Evolutionary conservation across 2,797 vertebrate genomes (phyloP).

Genomic region (Lacerta viridis): DNA sequence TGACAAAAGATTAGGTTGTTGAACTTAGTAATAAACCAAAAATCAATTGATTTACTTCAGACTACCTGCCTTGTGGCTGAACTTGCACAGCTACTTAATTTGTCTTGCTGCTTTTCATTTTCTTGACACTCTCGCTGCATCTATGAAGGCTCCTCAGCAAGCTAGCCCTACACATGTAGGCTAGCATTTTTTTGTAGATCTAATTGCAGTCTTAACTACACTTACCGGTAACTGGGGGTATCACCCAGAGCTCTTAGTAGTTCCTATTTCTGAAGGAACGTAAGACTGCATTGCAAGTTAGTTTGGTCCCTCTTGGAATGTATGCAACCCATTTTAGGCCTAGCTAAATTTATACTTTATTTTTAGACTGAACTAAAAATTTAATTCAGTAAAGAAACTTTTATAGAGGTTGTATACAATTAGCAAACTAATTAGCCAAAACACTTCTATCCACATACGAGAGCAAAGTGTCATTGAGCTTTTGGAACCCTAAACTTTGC

Average conservation of each 20-base stretch:
- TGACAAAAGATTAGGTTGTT: background rate
- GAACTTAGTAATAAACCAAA: background rate
- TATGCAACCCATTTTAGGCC: too few relatives aligned
- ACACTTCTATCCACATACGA: too few relatives aligned
- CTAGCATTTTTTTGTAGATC: background rate
- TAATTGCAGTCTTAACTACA: background rate
- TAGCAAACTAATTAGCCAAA: background rate
- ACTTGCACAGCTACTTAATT: background rate
- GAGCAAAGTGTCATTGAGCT: background rate
- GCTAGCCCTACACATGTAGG: background rate
- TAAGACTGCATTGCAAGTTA: background rate
- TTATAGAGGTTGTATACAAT: background rate
- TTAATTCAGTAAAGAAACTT: background rate
- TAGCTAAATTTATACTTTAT: too few relatives aligned
- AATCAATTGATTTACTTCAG: background rate
- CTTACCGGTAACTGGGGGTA: background rate
- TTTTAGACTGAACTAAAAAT: too few relatives aligned
- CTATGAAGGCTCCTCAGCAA: background rate
- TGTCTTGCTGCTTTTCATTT: background rate
- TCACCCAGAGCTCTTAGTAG: background rate
- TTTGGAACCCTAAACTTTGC: background rate
- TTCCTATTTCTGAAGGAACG: background rate
- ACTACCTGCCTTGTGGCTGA: background rate
- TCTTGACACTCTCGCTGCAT: background rate
- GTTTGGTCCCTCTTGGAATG: too few relatives aligned